Conservation (phyloP, 2,888 invertebrate genomes). For the Amitus sp. region DNA sequence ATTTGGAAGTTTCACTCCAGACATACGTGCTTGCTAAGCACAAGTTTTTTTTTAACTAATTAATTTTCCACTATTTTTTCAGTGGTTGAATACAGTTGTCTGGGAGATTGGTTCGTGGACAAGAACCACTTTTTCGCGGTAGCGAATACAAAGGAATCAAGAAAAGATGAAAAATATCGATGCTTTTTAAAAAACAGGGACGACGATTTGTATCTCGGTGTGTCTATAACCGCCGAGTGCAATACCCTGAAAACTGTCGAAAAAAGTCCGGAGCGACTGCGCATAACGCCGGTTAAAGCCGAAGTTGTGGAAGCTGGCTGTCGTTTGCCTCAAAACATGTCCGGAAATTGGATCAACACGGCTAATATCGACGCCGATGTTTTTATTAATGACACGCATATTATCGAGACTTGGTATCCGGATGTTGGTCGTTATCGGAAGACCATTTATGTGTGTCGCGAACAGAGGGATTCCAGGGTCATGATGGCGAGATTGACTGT, state of each 20-base stretch:
- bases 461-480: slow-evolving; percentile 88
- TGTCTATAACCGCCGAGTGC: slow-evolving; percentile 94
- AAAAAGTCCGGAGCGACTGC: slow-evolving; percentile 89
- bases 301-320: slow-evolving; percentile 93
- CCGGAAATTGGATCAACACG: slow-evolving; percentile 96
- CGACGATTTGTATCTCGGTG: slow-evolving; percentile 91
- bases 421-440: slow-evolving; percentile 88
- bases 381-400: slow-evolving; percentile 94
- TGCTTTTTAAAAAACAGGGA: slow-evolving; percentile 95
- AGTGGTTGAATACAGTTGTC: slow-evolving; percentile 90
- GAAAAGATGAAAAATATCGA: slow-evolving; percentile 93
- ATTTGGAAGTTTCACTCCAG: too few relatives aligned
- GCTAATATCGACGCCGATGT: slow-evolving; percentile 94
- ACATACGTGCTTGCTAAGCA: too few relatives aligned
- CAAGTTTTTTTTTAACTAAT: too few relatives aligned
- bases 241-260: slow-evolving; percentile 92
- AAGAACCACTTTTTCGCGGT: slow-evolving; percentile 98
- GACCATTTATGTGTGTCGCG: slow-evolving; percentile 94
- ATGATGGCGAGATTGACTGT: slow-evolving; percentile 98
- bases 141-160: slow-evolving; percentile 95
- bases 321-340: slow-evolving; percentile 91
- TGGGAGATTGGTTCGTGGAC: slow-evolving; percentile 95
- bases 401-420: slow-evolving; percentile 94
- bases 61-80: slow-evolving; percentile 30
- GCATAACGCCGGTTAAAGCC: slow-evolving; percentile 87